Base-by-base conservation (phyloP, 2,797 vertebrate genomes). In the Hypotaenidia okinawae region DNA sequence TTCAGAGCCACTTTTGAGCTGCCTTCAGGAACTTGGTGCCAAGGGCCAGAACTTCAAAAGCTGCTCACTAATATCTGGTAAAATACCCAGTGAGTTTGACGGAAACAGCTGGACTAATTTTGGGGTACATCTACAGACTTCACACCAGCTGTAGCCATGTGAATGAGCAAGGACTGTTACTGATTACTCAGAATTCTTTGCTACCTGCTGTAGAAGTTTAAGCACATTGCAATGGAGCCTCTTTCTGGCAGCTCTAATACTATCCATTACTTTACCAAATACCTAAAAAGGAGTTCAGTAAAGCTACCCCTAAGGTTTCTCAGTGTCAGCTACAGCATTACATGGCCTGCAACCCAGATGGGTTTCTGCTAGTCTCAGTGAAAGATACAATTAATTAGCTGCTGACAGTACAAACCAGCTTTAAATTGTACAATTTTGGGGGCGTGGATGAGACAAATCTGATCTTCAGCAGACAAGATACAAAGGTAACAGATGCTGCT, bases 371-470 rank as follows among this genome's bases (percentile, higher is more conserved):
- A 51, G 49, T 83, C 89, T 91, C 86, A 84, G 59, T 80, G 69
- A 94, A 93, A 92, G 45, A 80, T 25, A 78, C 37, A 39, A 19
- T 87, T 94, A 94, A 95, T 90, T 88, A 93, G 61, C 84, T 95
- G 94, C 94, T 94, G 96, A 97, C 84, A 94, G 94, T 72, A 89
- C 55, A 93, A 95, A 87, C 55, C 35, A 24, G 52, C 55, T 88
- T 92, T 61, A 80, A 92, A 86, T 45, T 79, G 72, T 77, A 84
- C 51, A 37, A 3, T 5, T 73, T 33, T 13, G 22, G 18, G 9
- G 49, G 17, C 21, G 37, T 1, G 3, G 6, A 15, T 32, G 32
- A 87, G 52, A 70, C 69, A 91, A 64, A 64, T 61, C n/a, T 77
- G 27, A 88, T 86, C 54, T 88, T 77, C 49, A 91, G 41, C 24